phyloP scores from a whole-genome alignment of 2,797 vertebrate species.

The Gymnopithys bicolor region DNA sequence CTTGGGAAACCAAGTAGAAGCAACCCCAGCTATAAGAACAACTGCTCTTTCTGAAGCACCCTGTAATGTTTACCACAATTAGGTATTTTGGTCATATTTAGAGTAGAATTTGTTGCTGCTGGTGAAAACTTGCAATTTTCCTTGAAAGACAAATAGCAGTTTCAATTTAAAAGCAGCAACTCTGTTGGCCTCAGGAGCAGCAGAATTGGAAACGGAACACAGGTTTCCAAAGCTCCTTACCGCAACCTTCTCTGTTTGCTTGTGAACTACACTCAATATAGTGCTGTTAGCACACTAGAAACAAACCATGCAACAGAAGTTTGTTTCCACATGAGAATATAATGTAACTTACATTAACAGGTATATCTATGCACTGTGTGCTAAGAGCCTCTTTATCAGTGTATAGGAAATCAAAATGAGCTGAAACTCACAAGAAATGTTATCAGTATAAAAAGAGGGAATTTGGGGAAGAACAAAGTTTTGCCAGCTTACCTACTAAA shows the following conservation, averaged over 20 bases:
- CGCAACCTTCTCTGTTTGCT: not conserved
- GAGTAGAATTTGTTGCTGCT: not conserved
- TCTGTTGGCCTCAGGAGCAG: not conserved
- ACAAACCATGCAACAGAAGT: fast-evolving
- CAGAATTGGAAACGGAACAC: fast-evolving
- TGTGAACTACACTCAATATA: not conserved
- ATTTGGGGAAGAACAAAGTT: not conserved
- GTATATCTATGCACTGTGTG: not conserved
- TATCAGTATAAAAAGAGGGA: not conserved
- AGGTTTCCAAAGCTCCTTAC: not conserved
- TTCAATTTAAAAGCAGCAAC: not conserved
- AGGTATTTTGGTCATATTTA: not conserved
- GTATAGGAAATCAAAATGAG: not conserved
- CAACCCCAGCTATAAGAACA: not conserved
- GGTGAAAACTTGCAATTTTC: not conserved
- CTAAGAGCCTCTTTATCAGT: not conserved
- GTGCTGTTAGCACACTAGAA: not conserved
- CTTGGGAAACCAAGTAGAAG: not conserved
- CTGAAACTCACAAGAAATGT: not conserved
- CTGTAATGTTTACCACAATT: not conserved
- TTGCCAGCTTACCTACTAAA: not conserved
- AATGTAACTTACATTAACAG: not conserved
- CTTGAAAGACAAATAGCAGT: not conserved
- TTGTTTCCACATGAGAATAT: not conserved
- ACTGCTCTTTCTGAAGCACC: not conserved